These are phyloP conservation scores for Mimachlamys varia DNA, from an alignment of 2,888 invertebrate genomes.

Conservation along the genomic window DNA sequence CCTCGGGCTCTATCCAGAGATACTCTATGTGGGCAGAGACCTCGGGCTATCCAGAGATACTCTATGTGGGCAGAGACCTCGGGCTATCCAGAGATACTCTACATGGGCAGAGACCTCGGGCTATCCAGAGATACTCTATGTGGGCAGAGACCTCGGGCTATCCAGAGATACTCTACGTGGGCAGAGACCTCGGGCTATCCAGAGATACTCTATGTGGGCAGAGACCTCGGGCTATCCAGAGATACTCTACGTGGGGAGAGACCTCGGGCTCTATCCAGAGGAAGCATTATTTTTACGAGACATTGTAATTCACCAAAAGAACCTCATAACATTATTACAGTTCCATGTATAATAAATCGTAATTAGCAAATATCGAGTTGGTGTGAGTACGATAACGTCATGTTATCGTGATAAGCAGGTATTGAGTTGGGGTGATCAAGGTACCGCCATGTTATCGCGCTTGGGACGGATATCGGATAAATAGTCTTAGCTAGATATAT, in stretches of 20 bases:
- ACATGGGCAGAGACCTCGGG: not conserved
- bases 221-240: not conserved
- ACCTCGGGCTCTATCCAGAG: not conserved
- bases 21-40: not conserved
- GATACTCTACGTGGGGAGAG: not conserved
- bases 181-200: not conserved
- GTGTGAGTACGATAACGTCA: not conserved
- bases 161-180: not conserved
- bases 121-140: not conserved
- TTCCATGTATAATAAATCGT: no score
- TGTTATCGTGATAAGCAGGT: not conserved
- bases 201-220: not conserved
- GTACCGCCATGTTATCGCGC: no score
- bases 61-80: not conserved
- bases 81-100: not conserved
- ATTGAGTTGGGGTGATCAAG: not conserved
- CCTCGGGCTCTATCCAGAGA: not conserved
- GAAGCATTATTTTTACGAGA: no score
- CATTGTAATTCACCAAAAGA: no score
- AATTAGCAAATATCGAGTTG: not conserved
- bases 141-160: not conserved
- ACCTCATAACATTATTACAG: not conserved
- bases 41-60: not conserved
- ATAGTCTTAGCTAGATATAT: no score
- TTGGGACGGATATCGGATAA: no score